Evolutionary conservation across 2,113 vertebrate species (phyloP), one percentile per base, ranked within the genome.

Genomic region (Sterrhoptilus dennistouni): DNA sequence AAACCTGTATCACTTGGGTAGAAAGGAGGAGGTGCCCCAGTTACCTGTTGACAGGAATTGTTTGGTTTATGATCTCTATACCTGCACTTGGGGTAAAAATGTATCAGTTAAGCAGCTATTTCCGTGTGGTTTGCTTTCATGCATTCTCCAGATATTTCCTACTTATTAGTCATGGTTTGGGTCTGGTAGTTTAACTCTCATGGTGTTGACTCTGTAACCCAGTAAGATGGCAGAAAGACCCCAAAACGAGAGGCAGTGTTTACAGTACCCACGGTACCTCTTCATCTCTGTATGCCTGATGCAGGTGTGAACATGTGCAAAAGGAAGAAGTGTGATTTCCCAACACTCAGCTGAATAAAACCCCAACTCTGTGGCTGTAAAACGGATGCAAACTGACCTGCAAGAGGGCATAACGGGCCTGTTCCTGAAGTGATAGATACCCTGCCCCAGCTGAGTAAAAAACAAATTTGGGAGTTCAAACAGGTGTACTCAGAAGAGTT

Each of bases 91-190:
- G 71, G 31, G 38, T 90, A 65, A 77, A 93, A 93, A 71, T 70
- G 45, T 23, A 68, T 71, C 70, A 40, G 33, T 83, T 87, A 74
- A 91, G 45, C 79, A 89, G 47, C 50, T 93, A 47, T 83, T 82
- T 82, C 89, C 0, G 1, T 86, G 61, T 1, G 0, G 29, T 90
- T 94, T 83, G 63, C 88, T 89, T 91, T 87, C 47, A 79, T 95
- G 84, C 56, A 36, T 83, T 88, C 82, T 88, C 68, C 36, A 71
- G 80, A 31, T 94, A 85, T 69, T 95, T 88, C 72, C 70, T 88
- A 72, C 61, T 77, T 95, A 59, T 94, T 95, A 89, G 68, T 93
- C 69, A 52, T 56, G 90, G 71, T 83, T 85, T 3, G 35, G 23
- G 33, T 78, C 79, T 80, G 76, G 17, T 66, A 22, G 60, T 52